Base-by-base conservation (phyloP, 2,888 invertebrate species). In the Drosophila maculinotata region DNA sequence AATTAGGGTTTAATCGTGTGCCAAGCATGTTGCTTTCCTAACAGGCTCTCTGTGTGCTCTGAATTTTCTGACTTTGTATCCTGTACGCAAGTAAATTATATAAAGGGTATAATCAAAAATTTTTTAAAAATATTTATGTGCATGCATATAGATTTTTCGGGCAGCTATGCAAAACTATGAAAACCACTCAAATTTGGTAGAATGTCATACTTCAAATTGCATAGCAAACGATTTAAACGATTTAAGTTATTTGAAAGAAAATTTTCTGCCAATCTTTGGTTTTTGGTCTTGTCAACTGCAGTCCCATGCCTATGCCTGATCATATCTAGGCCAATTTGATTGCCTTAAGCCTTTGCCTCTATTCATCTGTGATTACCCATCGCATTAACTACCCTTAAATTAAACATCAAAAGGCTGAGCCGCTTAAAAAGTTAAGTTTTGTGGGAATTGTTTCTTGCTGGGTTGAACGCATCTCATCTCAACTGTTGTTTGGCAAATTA, bases 401-500 rank as follows among this genome's bases (percentile, higher is more conserved):
- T n/a, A 12, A 20, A 44, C 26, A 67, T 58, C n/a, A 53, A 25
- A 12, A 23, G 30, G 15, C 2, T 9, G 10, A 17, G 25, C 39
- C 9, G 17, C 14, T 20, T 4, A 12, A 25, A 44, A 52, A n/a
- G 2, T 63, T 47, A n/a, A 45, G 39, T 36, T 39, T 20, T 20
- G n/a, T n/a, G n/a, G n/a, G n/a, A n/a, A n/a, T 49, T 33, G 12
- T n/a, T 17, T 53, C 31, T 53, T n/a, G n/a, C 44, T 14, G 3
- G 12, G 7, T 33, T 20, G 10, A 20, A 20, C 4, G 20, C 9
- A 31, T 54, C 45, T 51, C 45, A 49, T 48, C 51, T 45, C 20
- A 66, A 51, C 53, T 58, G 58, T 51, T 79, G 62, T 63, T 71
- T 66, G 58, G 57, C 76, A 79, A 80, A 80, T 79, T 79, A 80